phyloP scores from a whole-genome alignment of 2,888 invertebrate genomes.

The Hydraecia micacea region DNA sequence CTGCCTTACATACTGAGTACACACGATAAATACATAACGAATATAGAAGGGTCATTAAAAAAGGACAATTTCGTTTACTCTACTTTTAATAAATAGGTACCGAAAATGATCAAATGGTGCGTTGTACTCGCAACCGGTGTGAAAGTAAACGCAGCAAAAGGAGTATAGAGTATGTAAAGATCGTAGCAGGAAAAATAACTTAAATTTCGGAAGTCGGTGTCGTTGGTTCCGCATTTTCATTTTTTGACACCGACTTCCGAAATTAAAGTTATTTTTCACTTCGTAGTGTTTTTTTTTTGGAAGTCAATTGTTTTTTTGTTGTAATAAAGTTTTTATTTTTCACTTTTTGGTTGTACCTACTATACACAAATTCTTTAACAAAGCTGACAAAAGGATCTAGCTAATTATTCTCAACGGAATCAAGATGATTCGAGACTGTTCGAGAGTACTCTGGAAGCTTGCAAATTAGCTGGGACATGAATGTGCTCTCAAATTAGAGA shows the following conservation, averaged over 20 bases:
- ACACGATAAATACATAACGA: neutral
- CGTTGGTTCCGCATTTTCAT: too few species aligned
- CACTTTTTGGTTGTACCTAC: too few species aligned
- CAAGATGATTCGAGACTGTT: slow-evolving; percentile 53
- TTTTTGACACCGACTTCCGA: too few species aligned
- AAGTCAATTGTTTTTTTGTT: too few species aligned
- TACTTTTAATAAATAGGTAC: neutral
- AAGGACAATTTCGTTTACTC: neutral
- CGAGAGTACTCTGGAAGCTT: slow-evolving; percentile 44
- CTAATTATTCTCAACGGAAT: slow-evolving; percentile 54
- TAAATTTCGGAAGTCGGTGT: too few species aligned
- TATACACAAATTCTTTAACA: neutral
- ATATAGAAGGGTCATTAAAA: neutral
- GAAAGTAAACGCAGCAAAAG: too few species aligned
- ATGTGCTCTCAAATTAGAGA: slow-evolving; percentile 58
- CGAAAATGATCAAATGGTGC: neutral
- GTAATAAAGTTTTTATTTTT: too few species aligned
- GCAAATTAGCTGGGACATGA: slow-evolving; percentile 54
- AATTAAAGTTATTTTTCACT: too few species aligned
- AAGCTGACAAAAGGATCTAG: slow-evolving; percentile 42
- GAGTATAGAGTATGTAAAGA: too few species aligned
- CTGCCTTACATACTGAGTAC: neutral
- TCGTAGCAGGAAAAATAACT: too few species aligned
- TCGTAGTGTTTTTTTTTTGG: too few species aligned
- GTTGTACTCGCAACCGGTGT: too few species aligned